Base-by-base conservation (phyloP, 1,140 invertebrate species). In the Triops longicaudatus region DNA sequence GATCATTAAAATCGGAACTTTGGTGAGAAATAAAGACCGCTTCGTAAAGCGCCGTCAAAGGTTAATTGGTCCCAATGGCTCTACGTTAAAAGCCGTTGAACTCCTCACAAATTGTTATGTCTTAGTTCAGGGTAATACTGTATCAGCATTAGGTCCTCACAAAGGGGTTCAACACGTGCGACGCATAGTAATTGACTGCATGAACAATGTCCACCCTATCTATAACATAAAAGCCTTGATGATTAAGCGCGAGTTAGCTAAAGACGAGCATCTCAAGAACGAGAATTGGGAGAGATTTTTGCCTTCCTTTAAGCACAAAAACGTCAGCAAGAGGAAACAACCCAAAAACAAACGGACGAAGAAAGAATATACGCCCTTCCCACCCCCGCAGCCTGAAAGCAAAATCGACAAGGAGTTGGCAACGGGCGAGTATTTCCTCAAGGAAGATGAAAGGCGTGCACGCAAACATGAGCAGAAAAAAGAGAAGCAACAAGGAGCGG, bases 181-280 rank as follows among this genome's bases (percentile, higher is more conserved):
- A 79, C 90, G 92, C 82, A 94, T 99, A 81, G 94, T 96, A 7
- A 91, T 95, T 83, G 97, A 99, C 81, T 98, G 95, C 2, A 98
- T 99, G 96, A 96, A 96, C 82, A 99, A 99, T 84, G 91, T 99
- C 78, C 98, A 99, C 87, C 98, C 98, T n/a, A 97, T 99, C 83
- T 99, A 99, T 83, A 98, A 98, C 82, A 97, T 99, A 0, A 99
- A 99, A 86, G 91, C 93, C 22, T 84, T 99, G 12, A 99, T 99
- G 97, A 98, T 99, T 73, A 99, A 99, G 84, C 87, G 91, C 81
- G 97, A 99, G 86, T 85, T 99, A 27, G 91, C 92, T 78, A 98
- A 95, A 83, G 94, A 99, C 87, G 91, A 93, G 0, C 91, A 91
- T 81, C 82, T 99, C 27, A 94, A 91, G 84, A 91, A 97, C 86